Evolutionary conservation across 2,888 invertebrate genomes (phyloP), one percentile per base, ranked within the genome.

Genomic region (Idaea biselata): DNA sequence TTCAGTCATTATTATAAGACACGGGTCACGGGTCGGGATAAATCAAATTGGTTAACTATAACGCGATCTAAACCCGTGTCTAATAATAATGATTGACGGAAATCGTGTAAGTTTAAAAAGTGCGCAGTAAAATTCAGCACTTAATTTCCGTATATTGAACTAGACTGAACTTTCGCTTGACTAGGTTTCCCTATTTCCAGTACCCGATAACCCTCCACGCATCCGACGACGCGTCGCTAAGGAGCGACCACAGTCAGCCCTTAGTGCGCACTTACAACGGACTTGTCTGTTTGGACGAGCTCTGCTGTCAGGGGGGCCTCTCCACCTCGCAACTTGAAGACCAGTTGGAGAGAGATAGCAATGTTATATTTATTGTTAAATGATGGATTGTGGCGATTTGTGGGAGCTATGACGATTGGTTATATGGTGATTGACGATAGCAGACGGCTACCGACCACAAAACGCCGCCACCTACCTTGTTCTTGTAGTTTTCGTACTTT

Each of bases 251-350:
- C 81, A 86, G 87, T 61, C 81, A 83, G 63, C 74, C 95, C 89
- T 66, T 84, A 11, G 83, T 84, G 11, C 76, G 85, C 16, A 84
- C 88, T 0, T 93, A 93, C 86, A 92, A 83, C 78, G 93, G 93
- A 0, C 77, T 89, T 1, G 90, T 88, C 1, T 96, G 95, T 70
- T 93, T 96, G 65, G 97, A 98, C 91, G 97, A 97, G 86, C 95
- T 98, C 73, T 97, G 97, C 83, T 96, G 97, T 79, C 94, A 95
- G 68, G 95, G 95, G 25, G 96, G 96, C 0, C 93, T 96, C 58
- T 94, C 95, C 17, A 93, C 95, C 16, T 93, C 94, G 55, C 95
- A 96, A 77, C 87, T 97, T 0, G 96, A 97, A 78, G 96, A 96
- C 62, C 94, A 96, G 70, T 89, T 97, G 2, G 97, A 97, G 75